Evolutionary conservation across 2,113 vertebrate genomes (phyloP), one percentile per base, ranked within the genome.

Genomic region (Galemys pyrenaicus): DNA sequence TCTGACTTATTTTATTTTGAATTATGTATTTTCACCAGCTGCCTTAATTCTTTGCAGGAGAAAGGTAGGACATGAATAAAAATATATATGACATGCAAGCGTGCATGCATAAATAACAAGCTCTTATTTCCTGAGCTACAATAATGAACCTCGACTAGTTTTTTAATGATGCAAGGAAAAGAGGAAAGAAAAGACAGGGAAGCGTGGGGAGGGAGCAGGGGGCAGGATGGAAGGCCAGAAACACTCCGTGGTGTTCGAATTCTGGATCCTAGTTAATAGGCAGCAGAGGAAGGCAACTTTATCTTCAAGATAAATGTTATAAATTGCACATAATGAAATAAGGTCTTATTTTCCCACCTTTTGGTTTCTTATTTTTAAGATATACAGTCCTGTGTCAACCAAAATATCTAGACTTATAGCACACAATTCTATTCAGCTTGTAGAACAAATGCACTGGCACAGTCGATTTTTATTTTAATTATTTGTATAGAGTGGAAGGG

Each of bases 391-490:
- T 20, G 30, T 95, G 92, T 95, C 89, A 96, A 94, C 88, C 90
- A 90, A 97, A 97, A 97, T 94, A 83, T 86, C 96, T 92, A 97
- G 96, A 98, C 91, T 96, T 98, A 98, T 32, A 96, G 93, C 94
- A 82, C 91, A 95, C 97, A 96, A 92, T 94, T 96, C 95, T 87
- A 35, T 94, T 95, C 96, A 94, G 91, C 97, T 97, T 98, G 96
- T 95, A 97, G 89, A 95, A 97, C 97, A 97, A 91, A 94, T 87
- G 96, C 97, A 91, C 96, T 95, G 87, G 95, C 93, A 97, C 87
- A 96, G 95, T 97, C 94, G 71, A 96, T 97, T 98, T 98, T 97
- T 97, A 91, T 95, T 98, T 97, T 97, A 98, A 98, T 98, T 98
- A 98, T 97, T 98, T 97, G 98, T 97, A 86, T 97, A 94, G 97